Evolutionary conservation across 2,113 vertebrate species (phyloP).

Genomic region (Anoplopoma fimbria): DNA sequence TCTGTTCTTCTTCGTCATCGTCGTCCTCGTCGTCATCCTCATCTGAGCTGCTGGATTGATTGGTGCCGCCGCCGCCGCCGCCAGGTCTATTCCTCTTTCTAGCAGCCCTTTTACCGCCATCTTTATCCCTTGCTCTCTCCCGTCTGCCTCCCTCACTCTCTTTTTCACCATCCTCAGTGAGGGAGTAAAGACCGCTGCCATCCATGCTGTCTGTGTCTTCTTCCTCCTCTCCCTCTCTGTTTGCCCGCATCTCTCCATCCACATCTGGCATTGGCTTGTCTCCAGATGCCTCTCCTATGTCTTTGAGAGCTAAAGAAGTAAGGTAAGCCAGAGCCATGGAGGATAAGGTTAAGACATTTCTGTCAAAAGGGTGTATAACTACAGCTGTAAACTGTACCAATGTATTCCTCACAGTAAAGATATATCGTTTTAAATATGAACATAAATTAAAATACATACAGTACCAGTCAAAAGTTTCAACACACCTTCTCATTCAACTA

Average conservation of each 20-base stretch:
- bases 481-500: no score
- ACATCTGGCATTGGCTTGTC: conserved; percentile 68
- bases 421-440: neutral
- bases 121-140: conserved; percentile 65
- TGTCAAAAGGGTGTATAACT: neutral
- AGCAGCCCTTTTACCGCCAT: conserved; percentile 66
- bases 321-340: conserved; percentile 13
- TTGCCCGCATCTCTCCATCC: conserved; percentile 54
- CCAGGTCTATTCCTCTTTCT: conserved; percentile 83
- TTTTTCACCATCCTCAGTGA: conserved; percentile 88
- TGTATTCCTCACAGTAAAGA: neutral
- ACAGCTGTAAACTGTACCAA: neutral
- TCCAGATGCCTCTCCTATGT: conserved; percentile 66
- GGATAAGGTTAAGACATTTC: neutral
- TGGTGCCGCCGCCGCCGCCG: conserved; percentile 68
- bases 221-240: conserved; percentile 76
- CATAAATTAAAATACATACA: neutral
- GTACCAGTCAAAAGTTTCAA: no score
- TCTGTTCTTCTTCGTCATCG: conserved; percentile 57
- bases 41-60: conserved; percentile 85
- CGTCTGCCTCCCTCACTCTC: conserved; percentile 75
- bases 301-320: conserved; percentile 64
- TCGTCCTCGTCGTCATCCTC: conserved; percentile 81
- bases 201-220: conserved; percentile 98
- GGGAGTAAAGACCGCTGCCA: conserved; percentile 90